These are phyloP conservation scores for Neuroterus valhalla DNA, from an alignment of 1,140 invertebrate genomes.

Conservation along the genomic window DNA sequence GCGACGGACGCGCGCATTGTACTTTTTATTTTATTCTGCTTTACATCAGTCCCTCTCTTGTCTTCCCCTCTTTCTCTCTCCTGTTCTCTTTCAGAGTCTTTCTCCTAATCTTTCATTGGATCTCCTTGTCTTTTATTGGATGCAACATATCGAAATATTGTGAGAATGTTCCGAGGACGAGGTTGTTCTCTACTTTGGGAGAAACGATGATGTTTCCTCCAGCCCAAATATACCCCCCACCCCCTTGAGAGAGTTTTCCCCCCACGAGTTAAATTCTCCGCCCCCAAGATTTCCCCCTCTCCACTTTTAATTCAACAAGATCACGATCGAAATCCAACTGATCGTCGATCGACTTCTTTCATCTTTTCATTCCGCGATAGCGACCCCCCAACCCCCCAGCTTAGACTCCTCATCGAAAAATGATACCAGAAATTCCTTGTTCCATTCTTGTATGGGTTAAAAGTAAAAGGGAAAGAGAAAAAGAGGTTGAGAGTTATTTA, in stretches of 20 bases:
- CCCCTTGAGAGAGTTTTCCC: not conserved
- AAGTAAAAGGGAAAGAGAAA: slow-evolving; percentile 7
- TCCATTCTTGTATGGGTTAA: not conserved
- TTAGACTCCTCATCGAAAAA: not conserved
- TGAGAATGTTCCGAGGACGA: slow-evolving; percentile 32
- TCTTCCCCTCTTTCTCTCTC: not conserved
- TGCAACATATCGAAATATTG: slow-evolving; percentile 32
- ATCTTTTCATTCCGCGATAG: slow-evolving; percentile 32
- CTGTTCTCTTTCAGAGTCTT: too few relatives aligned
- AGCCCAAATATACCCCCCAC: not conserved
- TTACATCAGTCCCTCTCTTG: slow-evolving; percentile 41
- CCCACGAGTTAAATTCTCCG: not conserved
- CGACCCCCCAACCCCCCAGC: slow-evolving; percentile 1
- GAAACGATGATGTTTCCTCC: not conserved
- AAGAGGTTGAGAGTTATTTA: slow-evolving; percentile 3
- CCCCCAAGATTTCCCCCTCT: not conserved
- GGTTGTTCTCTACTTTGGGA: slow-evolving; percentile 34
- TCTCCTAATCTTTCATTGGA: slow-evolving; percentile 40
- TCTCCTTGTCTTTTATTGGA: slow-evolving; percentile 40
- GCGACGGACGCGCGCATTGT: slow-evolving; percentile 36
- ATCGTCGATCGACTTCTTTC: slow-evolving; percentile 52
- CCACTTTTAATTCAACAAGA: slow-evolving; percentile 34
- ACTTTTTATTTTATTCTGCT: slow-evolving; percentile 44
- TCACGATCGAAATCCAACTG: slow-evolving; percentile 44
- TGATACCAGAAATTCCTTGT: slow-evolving; percentile 29